Evolutionary conservation across 2,888 invertebrate species (phyloP), one percentile per base, ranked within the genome.

Genomic region (Coleophora flavipennella): DNA sequence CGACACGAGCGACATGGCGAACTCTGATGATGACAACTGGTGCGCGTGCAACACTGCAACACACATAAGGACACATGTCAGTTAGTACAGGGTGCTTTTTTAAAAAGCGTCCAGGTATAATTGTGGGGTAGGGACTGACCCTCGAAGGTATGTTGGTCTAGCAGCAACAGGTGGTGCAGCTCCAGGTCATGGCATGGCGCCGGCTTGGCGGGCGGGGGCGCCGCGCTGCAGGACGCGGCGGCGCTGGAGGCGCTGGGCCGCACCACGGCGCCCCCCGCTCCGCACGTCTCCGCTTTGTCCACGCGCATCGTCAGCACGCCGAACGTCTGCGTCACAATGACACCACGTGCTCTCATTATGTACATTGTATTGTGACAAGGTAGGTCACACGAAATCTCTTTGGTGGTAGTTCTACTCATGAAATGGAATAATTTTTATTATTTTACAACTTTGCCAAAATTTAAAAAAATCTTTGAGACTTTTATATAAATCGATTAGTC

Each of bases 111-210:
- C 65, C 74, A 3, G 72, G 64, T 0, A 92, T 91, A n/a, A 87
- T 87, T 29, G 36, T 26, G 13, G 26, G 33, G 32, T 10, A 11
- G 20, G 32, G 11, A 7, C 10, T 34, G 13, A 86, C 86, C 89
- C 85, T 98, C 97, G 71, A 97, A 97, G 0, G 97, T 97, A 72
- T 98, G 96, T 64, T 97, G 96, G 84, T 98, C 97, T 43, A 98
- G 90, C 39, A 98, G 86, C 13, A 98, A 87, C 47, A 98, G 86
- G 72, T 92, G 94, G 72, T 96, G 93, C n/a, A 95, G 89, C 73
- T 97, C 96, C 10, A 95, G 88, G 77, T 97, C 96, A 61, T 93
- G 91, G 0, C 94, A 93, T 55, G 80, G 89, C 47, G 93, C 62
- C 54, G 62, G 63, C 58, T 91, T 91, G 0, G 93, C 94, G 55